Evolutionary conservation across 2,113 vertebrate species (phyloP), one percentile per base, ranked within the genome.

Genomic region (Peromyscus leucopus): DNA sequence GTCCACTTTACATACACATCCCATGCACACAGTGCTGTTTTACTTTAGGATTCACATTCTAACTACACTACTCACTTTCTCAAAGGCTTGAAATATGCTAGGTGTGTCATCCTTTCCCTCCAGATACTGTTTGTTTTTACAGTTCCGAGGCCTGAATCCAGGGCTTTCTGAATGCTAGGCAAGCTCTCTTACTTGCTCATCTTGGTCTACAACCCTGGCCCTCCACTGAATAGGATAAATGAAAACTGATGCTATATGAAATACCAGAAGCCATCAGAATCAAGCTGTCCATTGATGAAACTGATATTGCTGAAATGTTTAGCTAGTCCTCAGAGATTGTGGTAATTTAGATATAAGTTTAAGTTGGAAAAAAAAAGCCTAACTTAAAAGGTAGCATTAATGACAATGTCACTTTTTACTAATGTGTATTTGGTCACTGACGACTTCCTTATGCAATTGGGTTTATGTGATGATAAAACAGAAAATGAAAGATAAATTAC

Each of bases 401-500:
- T 90, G 78, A 93, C 57, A 69, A 4, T 69, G 51, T 84, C 91
- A 83, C 63, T 17, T 91, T 46, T 95, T 87, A 84, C 78, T 24
- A 92, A 76, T 80, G 13, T 26, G 21, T 86, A 59, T 13, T 89
- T 79, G 22, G 71, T 84, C 83, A 72, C 5, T 61, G 74, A 57
- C 83, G 91, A 88, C 61, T 96, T 96, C 36, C 51, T 96, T 95
- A 87, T 57, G 33, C 89, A 87, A 17, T 48, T 86, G 28, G 71
- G 24, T 92, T 95, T 86, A 61, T 59, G 39, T 92, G 86, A 55
- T 42, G 63, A 72, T 87, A 84, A 75, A 69, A 87, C 57, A 36
- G 48, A 63, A 91, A 94, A 78, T n/a, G 74, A 65, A 57, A 69
- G 48, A n/a, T n/a, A 55, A 83, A 74, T 96, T 57, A 75, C 11